Conservation (phyloP, 2,797 vertebrate species). For the Pipistrellus pygmaeus region DNA sequence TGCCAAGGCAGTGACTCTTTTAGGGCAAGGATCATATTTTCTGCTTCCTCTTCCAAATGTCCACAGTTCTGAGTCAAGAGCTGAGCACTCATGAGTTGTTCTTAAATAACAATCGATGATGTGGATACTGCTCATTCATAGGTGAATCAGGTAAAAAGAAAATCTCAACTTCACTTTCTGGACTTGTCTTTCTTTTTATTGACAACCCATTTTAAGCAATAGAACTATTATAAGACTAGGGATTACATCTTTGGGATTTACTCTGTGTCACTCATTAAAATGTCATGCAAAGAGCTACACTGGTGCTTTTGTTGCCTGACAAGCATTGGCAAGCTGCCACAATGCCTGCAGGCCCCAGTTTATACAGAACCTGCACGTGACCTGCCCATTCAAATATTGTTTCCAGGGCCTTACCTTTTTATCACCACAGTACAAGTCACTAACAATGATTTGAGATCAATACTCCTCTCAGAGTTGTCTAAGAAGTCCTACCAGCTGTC, state of each 20-base stretch:
- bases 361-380: neutral
- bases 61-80: slow-evolving; percentile 15
- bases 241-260: slow-evolving; percentile 59
- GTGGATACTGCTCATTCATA: neutral
- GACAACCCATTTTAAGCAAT: neutral
- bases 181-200: slow-evolving; percentile 37
- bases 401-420: neutral
- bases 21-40: slow-evolving; percentile 31
- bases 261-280: slow-evolving; percentile 50
- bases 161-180: neutral
- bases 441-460: slow-evolving; percentile 59
- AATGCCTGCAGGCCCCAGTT: neutral
- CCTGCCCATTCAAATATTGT: neutral
- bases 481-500: slow-evolving; percentile 75
- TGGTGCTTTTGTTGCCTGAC: slow-evolving; percentile 42
- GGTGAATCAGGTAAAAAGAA: neutral
- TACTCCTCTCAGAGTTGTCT: slow-evolving; percentile 44
- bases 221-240: slow-evolving; percentile 13
- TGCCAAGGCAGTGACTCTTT: neutral
- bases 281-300: slow-evolving; percentile 41
- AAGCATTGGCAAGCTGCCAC: slow-evolving; percentile 40
- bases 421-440: neutral
- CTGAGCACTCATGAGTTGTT: neutral
- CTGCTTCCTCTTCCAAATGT: slow-evolving; percentile 51
- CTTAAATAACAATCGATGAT: neutral